Conservation (phyloP, 37 sponge, comb jelly and placozoan species). For the Haliclona indistincta region DNA sequence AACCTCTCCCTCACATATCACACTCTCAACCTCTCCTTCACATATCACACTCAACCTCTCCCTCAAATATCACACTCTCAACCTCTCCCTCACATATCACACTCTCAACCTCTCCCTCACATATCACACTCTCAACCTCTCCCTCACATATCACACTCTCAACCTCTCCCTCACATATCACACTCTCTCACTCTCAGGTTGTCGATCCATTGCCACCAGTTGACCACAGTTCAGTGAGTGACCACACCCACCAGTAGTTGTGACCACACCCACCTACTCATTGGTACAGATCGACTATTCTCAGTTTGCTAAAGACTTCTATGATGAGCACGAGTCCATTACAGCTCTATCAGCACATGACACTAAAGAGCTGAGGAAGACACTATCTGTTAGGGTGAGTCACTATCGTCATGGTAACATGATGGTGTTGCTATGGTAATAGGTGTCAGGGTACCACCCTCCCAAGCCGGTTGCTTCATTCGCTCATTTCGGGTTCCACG, state of each 20-base stretch:
- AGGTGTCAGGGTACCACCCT: conserved; percentile 63
- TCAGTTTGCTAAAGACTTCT: conserved; percentile 85
- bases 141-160: no score
- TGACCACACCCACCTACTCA: not conserved
- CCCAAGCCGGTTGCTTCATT: conserved; percentile 88
- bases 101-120: no score
- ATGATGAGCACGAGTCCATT: conserved; percentile 81
- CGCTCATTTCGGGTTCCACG: conserved; percentile 92
- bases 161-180: no score
- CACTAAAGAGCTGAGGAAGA: conserved; percentile 72
- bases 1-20: no score
- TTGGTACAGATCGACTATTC: conserved; percentile 74
- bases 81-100: no score
- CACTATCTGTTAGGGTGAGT: conserved; percentile 77
- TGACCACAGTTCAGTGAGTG: conserved; percentile 78
- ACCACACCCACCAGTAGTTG: not conserved
- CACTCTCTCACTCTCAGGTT: no score
- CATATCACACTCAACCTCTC: no score
- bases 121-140: no score
- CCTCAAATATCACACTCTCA: no score
- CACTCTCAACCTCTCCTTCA: no score
- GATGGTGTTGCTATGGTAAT: not conserved
- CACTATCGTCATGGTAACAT: not conserved
- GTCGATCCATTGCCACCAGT: conserved; percentile 92
- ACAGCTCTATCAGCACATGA: conserved; percentile 36